Conservation (phyloP, 2,797 vertebrate species). For the Hyperoplus lanceolatus region DNA sequence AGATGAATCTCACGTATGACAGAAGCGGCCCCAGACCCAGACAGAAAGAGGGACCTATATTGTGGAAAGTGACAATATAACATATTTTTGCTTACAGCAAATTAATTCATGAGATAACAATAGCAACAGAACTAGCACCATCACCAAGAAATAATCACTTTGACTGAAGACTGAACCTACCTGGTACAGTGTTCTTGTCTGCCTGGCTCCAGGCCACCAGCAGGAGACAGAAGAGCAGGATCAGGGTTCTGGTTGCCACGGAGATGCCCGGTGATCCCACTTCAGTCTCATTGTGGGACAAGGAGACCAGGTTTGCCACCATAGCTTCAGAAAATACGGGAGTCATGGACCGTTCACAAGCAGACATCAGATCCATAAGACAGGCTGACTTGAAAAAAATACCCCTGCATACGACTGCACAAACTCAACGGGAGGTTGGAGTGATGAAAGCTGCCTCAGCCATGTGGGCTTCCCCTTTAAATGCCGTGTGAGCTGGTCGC, state of each 20-base stretch:
- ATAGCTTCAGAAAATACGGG: constrained; percentile 63
- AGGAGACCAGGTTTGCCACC: constrained; percentile 75
- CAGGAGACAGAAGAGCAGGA: constrained; percentile 88
- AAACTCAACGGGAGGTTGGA: background rate
- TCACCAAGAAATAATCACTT: background rate
- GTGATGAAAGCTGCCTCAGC: constrained; percentile 13
- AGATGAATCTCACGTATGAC: constrained; percentile 92
- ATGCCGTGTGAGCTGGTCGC: constrained; percentile 53
- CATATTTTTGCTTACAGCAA: background rate
- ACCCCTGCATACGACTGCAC: background rate
- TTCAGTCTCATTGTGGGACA: constrained; percentile 82
- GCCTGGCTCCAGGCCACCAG: constrained; percentile 86
- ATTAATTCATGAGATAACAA: background rate
- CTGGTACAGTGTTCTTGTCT: constrained; percentile 87
- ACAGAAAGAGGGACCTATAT: constrained; percentile 93
- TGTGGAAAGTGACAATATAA: background rate
- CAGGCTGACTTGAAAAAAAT: background rate
- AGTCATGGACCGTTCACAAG: constrained; percentile 63
- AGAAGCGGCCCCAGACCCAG: constrained; percentile 93
- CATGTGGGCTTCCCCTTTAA: constrained; percentile 81
- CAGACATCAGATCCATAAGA: constrained; percentile 72
- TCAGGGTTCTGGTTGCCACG: constrained; percentile 80
- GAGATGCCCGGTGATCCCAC: constrained; percentile 69
- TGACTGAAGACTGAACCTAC: constrained; percentile 74
- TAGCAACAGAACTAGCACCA: too few species aligned